These are phyloP conservation scores for Hemicordylus capensis DNA, from an alignment of 2,113 vertebrate genomes.

Conservation along the genomic window DNA sequence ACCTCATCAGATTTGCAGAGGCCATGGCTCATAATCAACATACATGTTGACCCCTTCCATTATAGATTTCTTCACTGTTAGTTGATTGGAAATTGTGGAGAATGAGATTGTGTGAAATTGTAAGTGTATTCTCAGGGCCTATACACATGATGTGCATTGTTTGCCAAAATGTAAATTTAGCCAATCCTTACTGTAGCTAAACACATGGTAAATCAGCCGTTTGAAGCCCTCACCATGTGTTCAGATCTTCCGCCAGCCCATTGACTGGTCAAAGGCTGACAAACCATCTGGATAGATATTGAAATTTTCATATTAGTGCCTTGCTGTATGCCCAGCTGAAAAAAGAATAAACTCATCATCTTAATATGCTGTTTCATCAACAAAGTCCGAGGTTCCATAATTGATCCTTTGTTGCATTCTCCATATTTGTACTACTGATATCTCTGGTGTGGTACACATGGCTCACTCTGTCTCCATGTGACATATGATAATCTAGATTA, in stretches of 20 bases:
- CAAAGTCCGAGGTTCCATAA: not conserved
- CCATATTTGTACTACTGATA: not conserved
- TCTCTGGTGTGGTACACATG: not conserved
- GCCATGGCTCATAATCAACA: not conserved
- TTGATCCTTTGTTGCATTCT: not conserved
- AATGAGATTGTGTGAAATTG: not conserved
- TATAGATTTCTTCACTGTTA: not conserved
- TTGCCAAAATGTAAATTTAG: not conserved
- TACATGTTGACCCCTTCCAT: not conserved
- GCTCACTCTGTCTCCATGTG: not conserved
- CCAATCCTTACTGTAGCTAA: not conserved
- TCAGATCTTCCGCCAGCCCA: not conserved
- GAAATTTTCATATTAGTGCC: not conserved
- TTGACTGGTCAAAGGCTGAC: not conserved
- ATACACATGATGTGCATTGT: not conserved
- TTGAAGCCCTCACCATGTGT: not conserved
- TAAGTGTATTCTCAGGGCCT: not conserved
- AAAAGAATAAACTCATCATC: not conserved
- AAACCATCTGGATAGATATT: not conserved
- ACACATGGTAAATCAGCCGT: not conserved
- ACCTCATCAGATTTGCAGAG: not conserved
- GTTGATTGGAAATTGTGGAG: not conserved
- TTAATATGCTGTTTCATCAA: not conserved
- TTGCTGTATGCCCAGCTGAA: not conserved
- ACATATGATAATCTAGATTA: not conserved